Evolutionary conservation across 2,888 invertebrate species (phyloP).

Genomic region (Melieria omissa): DNA sequence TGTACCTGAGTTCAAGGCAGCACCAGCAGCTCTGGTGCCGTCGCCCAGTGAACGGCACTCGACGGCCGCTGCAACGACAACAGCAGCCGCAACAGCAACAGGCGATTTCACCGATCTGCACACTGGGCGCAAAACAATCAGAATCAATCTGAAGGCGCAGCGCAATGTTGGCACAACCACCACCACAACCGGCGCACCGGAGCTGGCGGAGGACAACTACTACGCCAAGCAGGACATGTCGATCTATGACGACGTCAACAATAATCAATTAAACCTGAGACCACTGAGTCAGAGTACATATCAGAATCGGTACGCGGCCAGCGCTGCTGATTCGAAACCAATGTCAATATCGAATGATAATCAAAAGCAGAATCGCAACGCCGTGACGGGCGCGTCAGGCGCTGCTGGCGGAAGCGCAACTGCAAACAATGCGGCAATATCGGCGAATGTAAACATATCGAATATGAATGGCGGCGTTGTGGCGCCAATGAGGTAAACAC

Average conservation of each 20-base stretch:
- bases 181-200: constrained; percentile 10
- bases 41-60: constrained; percentile 38
- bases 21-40: constrained; percentile 41
- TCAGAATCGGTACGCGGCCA: constrained; percentile 48
- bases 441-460: constrained; percentile 45
- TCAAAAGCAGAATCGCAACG: constrained; percentile 38
- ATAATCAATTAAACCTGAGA: constrained; percentile 65
- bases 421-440: constrained; percentile 25
- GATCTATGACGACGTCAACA: constrained; percentile 65
- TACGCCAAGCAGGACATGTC: constrained; percentile 58
- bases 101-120: constrained; percentile 9
- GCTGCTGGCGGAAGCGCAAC: constrained; percentile 8
- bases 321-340: constrained; percentile 30
- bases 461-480: not conserved
- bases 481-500: not conserved
- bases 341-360: constrained; percentile 41
- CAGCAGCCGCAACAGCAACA: constrained; percentile 37
- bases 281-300: constrained; percentile 59
- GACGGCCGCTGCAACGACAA: constrained; percentile 34
- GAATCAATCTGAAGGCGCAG: constrained; percentile 19
- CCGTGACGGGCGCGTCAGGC: constrained; percentile 20
- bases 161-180: not conserved
- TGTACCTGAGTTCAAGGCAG: constrained; percentile 51
- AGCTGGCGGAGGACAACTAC: not conserved
- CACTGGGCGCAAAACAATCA: constrained; percentile 14